phyloP scores from a whole-genome alignment of 37 sponge, comb jelly and placozoan genomes.

The Bolinopsis microptera region DNA sequence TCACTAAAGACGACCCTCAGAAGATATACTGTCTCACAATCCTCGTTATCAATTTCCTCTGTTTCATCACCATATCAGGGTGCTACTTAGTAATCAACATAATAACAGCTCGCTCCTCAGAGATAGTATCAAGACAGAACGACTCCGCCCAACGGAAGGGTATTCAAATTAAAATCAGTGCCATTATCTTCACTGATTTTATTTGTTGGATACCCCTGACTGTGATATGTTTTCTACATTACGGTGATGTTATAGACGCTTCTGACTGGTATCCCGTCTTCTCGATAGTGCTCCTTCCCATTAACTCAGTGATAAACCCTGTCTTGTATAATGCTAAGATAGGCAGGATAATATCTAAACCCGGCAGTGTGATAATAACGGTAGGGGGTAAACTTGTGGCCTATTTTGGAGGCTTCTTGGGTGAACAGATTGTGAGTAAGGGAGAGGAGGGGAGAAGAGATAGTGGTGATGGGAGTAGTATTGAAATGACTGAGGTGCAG shows the following conservation, averaged over 20 bases:
- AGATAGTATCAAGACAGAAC: neutral
- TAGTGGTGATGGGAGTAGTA: too few relatives aligned
- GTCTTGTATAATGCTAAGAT: neutral
- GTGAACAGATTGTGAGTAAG: too few relatives aligned
- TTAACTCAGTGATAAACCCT: neutral
- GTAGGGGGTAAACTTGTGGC: too few relatives aligned
- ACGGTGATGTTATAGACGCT: neutral
- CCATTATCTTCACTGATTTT: neutral
- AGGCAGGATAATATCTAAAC: too few relatives aligned
- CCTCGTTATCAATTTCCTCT: neutral
- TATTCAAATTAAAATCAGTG: neutral
- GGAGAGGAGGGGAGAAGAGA: too few relatives aligned
- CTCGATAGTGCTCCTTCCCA: neutral
- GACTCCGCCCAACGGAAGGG: neutral
- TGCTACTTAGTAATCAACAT: neutral
- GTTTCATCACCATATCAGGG: neutral
- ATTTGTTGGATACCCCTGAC: neutral
- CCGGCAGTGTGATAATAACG: too few relatives aligned
- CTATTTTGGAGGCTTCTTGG: too few relatives aligned
- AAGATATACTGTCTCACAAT: neutral
- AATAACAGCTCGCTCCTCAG: neutral
- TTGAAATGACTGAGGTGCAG: too few relatives aligned
- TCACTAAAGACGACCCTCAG: neutral
- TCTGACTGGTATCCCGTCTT: neutral
- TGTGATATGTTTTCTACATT: neutral